phyloP scores from a whole-genome alignment of 2,113 vertebrate genomes.

The Grus americana region DNA sequence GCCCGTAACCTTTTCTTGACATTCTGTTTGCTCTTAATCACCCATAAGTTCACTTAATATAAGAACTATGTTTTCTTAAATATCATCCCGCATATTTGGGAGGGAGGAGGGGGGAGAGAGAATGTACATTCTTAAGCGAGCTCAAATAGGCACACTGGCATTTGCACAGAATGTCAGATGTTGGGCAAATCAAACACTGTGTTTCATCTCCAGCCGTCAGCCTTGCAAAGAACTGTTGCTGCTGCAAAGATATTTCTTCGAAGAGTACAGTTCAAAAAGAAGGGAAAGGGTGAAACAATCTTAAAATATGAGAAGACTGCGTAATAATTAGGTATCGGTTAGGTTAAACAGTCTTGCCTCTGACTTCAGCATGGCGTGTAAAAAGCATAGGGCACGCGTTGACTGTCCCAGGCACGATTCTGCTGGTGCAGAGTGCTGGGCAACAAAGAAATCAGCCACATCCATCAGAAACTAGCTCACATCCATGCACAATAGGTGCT shows the following conservation, averaged over 20 bases:
- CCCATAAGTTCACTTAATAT: background rate
- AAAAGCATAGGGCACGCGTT: background rate
- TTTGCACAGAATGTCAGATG: constrained; percentile 34
- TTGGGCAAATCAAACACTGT: background rate
- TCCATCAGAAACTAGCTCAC: background rate
- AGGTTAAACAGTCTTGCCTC: background rate
- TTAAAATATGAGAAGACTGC: background rate
- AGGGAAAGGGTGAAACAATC: background rate
- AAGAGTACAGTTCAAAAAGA: background rate
- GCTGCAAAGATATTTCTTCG: background rate
- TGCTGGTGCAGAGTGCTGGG: background rate
- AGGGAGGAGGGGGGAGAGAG: background rate
- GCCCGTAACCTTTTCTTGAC: constrained; percentile 49
- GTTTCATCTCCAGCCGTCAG: background rate
- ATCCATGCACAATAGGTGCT: background rate
- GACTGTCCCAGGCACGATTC: background rate
- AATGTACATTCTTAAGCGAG: background rate
- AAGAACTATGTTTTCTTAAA: constrained; percentile 31
- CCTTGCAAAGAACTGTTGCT: background rate
- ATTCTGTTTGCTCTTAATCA: constrained; percentile 53
- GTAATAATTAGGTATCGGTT: background rate
- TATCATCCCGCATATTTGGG: background rate
- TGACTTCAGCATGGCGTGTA: background rate
- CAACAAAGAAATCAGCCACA: background rate
- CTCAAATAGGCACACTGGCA: background rate